A percentile compares a stretch with the other conserved stretches of the same genome.
Conservation (phyloP, 2,113 vertebrate genomes). For the Anolis sagrei region DNA sequence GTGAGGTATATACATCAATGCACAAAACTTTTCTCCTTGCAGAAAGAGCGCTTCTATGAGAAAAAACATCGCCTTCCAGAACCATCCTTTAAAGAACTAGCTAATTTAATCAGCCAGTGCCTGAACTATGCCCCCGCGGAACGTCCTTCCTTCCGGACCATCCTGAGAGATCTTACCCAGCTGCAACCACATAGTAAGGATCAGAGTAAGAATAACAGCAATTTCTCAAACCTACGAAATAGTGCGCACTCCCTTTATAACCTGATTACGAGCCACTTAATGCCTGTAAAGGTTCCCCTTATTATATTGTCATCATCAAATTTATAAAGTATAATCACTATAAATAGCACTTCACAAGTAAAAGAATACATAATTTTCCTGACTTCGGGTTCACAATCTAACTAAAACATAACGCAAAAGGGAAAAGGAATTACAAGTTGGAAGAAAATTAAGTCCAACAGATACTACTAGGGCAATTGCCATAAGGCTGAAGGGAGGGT, state of each 20-base stretch:
- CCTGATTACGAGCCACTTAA: not conserved
- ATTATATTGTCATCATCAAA: too few species aligned
- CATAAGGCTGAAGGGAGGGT: too few species aligned
- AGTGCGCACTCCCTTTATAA: not conserved
- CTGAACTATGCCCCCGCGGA: slow-evolving; percentile 81
- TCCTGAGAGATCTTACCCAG: slow-evolving; percentile 87
- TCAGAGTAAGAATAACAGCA: not conserved
- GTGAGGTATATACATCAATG: not conserved
- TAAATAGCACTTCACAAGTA: too few species aligned
- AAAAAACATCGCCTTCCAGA: slow-evolving; percentile 81
- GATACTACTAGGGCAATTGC: too few species aligned
- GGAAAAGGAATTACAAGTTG: too few species aligned
- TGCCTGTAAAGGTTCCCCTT: not conserved
- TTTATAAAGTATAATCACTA: too few species aligned
- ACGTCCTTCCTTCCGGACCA: slow-evolving; percentile 86
- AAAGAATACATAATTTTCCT: too few species aligned
- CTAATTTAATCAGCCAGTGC: slow-evolving; percentile 86
- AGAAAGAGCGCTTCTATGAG: slow-evolving; percentile 94
- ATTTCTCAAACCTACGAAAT: not conserved
- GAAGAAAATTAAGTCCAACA: too few species aligned
- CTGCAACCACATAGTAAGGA: slow-evolving; percentile 84
- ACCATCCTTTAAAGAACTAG: slow-evolving; percentile 84
- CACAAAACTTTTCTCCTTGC: not conserved
- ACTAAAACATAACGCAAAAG: too few species aligned
- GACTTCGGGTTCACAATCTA: too few species aligned